Conservation (phyloP, 2,113 vertebrate species). For the Macquaria australasica region DNA sequence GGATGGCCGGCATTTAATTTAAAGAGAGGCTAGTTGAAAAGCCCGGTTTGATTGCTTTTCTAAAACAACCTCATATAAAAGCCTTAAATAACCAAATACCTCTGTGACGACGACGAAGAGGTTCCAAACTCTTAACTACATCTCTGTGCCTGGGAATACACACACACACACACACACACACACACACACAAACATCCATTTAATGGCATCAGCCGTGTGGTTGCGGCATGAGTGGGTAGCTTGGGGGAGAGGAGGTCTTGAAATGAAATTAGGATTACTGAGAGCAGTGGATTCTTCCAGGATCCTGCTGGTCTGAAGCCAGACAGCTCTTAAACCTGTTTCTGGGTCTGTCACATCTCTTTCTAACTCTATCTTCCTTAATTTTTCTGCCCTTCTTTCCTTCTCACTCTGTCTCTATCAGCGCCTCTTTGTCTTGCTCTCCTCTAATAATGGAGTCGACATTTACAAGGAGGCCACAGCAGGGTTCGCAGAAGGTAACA, state of each 20-base stretch:
- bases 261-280: constrained; percentile 67
- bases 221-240: constrained; percentile 42
- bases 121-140: constrained; percentile 57
- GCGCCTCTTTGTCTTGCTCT: constrained; percentile 20
- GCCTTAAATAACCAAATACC: constrained; percentile 61
- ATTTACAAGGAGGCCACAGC: constrained; percentile 65
- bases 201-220: constrained; percentile 55
- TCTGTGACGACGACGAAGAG: constrained; percentile 29
- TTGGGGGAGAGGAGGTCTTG: constrained; percentile 35
- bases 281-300: constrained; percentile 4
- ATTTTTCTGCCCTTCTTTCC: constrained; percentile 15
- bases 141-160: constrained; percentile 59
- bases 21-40: constrained; percentile 61
- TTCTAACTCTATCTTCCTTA: constrained; percentile 19
- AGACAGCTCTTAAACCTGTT: constrained; percentile 33
- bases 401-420: constrained; percentile 22
- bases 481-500: constrained; percentile 38
- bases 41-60: constrained; percentile 70
- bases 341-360: constrained; percentile 25
- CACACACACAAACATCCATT: neutral
- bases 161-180: too few relatives aligned
- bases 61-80: constrained; percentile 66
- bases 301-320: constrained; percentile 44
- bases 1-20: constrained; percentile 57
- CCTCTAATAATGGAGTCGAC: constrained; percentile 42